Base-by-base conservation (phyloP, 1,140 invertebrate genomes). In the Dolichoris vasculosae region DNA sequence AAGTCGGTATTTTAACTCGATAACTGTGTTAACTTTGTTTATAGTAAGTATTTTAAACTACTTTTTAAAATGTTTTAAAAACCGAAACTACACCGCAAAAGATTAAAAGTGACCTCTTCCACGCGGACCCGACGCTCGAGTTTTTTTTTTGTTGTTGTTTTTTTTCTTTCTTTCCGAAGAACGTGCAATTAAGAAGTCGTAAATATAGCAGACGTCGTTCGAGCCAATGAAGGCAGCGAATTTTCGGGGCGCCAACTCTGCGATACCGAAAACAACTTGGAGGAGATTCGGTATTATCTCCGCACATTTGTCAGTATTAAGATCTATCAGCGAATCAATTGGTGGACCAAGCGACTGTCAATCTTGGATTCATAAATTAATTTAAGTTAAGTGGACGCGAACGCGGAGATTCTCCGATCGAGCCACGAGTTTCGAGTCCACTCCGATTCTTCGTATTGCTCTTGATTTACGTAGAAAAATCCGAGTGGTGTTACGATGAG, bases 311-410 rank as follows among this genome's bases (percentile, higher is more conserved):
- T 75, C 40, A n/a, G 71, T 23, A n/a, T 75, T 46, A 75, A 48
- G 13, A 46, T 43, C 2, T 43, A 75, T 48, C 26, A 46, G 4
- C 23, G 15, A 23, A 30, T 7, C 43, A 35, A 71, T 43, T 75
- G 40, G 20, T 30, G 6, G 20, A 23, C 38, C n/a, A 40, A 76
- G 43, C 64, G 20, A 43, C 32, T 43, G 69, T 73, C 38, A 73
- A 15, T 73, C 69, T 40, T 73, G 4, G 6, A 26, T 73, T 73
- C 69, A 73, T 73, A 73, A 73, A 73, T 73, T 43, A 20, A 73
- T 73, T 73, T 35, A n/a, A 40, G 17, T 38, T 43, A 43, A 73
- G 26, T 73, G 69, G 26, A 73, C 63, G 30, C 3, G 55, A n/a
- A 69, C 55, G 35, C 20, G 11, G 43, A 30, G 20, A 69, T 23